phyloP scores from a whole-genome alignment of 1,140 invertebrate genomes.

The Hormaphis cornu region DNA sequence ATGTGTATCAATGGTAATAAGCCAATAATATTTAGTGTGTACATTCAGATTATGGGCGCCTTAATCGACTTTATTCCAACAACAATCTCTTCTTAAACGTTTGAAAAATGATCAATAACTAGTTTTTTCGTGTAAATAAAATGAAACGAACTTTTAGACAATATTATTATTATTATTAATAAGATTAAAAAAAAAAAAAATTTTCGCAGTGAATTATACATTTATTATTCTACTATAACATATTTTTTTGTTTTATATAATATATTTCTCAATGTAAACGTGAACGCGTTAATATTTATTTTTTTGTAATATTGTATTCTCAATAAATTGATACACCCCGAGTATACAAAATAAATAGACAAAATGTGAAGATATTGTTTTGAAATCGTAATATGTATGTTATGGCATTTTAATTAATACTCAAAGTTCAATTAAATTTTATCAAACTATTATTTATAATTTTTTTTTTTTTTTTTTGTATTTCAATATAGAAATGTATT shows the following conservation, averaged over 20 bases:
- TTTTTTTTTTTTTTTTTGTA: background rate
- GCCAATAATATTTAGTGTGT: background rate
- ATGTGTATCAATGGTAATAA: background rate
- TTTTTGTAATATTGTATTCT: background rate
- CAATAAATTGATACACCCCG: background rate
- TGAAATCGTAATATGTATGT: background rate
- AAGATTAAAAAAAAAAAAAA: background rate
- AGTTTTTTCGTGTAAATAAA: background rate
- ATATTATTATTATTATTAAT: slow-evolving; percentile 7
- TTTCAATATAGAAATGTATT: background rate
- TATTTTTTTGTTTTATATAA: background rate
- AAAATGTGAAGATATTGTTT: background rate
- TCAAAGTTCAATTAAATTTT: background rate
- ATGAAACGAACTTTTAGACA: background rate
- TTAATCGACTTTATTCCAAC: background rate
- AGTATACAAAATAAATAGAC: background rate
- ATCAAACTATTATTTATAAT: background rate
- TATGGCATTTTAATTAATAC: background rate
- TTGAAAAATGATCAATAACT: background rate
- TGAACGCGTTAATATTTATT: background rate
- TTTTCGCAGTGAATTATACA: background rate
- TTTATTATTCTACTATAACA: background rate
- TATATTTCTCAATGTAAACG: background rate
- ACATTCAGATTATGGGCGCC: background rate
- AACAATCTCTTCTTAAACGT: background rate